These are phyloP conservation scores for Bergia sp. DNA, from an alignment of 92 coral and sea anemone genomes.

Conservation along the genomic window DNA sequence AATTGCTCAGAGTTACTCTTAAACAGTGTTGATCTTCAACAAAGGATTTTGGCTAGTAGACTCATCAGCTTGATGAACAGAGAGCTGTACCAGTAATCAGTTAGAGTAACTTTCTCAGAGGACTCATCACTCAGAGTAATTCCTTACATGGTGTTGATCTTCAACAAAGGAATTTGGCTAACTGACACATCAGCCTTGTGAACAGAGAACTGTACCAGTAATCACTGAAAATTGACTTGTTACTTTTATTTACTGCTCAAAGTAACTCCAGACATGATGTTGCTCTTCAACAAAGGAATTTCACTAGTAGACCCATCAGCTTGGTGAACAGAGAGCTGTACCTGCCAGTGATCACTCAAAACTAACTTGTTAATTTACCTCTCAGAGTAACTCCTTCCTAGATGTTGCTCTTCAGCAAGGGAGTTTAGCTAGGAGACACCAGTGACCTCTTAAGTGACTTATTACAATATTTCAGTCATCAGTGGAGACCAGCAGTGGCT, in stretches of 20 bases:
- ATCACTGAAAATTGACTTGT: neutral
- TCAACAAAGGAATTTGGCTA: neutral
- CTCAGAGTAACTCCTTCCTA: neutral
- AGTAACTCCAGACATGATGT: neutral
- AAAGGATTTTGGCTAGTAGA: too few species aligned
- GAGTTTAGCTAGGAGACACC: neutral
- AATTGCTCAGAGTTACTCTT: neutral
- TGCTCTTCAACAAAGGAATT: neutral
- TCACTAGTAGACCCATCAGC: conserved; percentile 48
- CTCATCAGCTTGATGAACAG: conserved; percentile 79
- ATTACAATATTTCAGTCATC: too few species aligned
- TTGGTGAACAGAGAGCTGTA: conserved; percentile 65
- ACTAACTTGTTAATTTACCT: too few species aligned
- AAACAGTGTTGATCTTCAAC: neutral
- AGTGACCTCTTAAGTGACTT: neutral
- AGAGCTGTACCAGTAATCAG: conserved; percentile 9
- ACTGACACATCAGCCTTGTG: conserved; percentile 66
- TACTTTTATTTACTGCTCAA: too few species aligned
- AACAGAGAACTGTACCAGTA: conserved; percentile 50
- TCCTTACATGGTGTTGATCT: neutral
- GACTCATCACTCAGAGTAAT: neutral
- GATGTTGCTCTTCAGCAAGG: neutral
- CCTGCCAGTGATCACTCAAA: neutral
- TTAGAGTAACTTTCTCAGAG: too few species aligned
- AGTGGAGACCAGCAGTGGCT: too few species aligned